phyloP scores from a whole-genome alignment of 2,888 invertebrate genomes.

The Xylota sylvarum region DNA sequence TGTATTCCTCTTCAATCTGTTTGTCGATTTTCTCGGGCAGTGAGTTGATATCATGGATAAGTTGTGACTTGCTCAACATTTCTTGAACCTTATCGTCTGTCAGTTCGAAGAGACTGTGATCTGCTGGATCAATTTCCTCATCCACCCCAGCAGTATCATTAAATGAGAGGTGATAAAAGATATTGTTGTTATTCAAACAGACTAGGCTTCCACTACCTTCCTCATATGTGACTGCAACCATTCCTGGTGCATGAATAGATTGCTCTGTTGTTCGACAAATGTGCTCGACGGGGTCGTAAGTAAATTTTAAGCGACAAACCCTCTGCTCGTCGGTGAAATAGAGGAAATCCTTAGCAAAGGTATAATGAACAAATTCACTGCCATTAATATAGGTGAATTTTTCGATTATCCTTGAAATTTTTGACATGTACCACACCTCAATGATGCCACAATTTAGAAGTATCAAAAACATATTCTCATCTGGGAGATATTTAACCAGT shows the following conservation, averaged over 20 bases:
- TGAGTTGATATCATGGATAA: constrained; percentile 78
- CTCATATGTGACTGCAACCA: constrained; percentile 82
- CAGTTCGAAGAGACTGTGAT: constrained; percentile 78
- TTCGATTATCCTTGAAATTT: constrained; percentile 77
- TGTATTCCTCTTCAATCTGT: constrained; percentile 80
- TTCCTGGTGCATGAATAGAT: constrained; percentile 80
- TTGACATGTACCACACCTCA: constrained; percentile 83
- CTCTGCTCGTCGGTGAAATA: constrained; percentile 81
- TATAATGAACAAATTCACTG: constrained; percentile 79
- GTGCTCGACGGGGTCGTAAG: constrained; percentile 78
- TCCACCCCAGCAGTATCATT: constrained; percentile 6
- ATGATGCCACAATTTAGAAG: constrained; percentile 81
- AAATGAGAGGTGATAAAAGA: constrained; percentile 81
- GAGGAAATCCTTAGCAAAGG: constrained; percentile 79
- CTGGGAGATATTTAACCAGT: constrained; percentile 79
- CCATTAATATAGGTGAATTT: constrained; percentile 80
- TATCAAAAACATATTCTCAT: constrained; percentile 80
- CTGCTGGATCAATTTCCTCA: constrained; percentile 36
- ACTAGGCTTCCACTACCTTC: constrained; percentile 80
- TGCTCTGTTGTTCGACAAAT: constrained; percentile 79
- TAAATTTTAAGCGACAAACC: constrained; percentile 80
- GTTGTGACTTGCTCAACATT: constrained; percentile 77
- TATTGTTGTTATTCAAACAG: constrained; percentile 83
- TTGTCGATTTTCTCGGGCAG: constrained; percentile 78
- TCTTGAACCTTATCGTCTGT: constrained; percentile 77